phyloP scores from a whole-genome alignment of 2,888 invertebrate species.

The Bhutanitis thaidina region DNA sequence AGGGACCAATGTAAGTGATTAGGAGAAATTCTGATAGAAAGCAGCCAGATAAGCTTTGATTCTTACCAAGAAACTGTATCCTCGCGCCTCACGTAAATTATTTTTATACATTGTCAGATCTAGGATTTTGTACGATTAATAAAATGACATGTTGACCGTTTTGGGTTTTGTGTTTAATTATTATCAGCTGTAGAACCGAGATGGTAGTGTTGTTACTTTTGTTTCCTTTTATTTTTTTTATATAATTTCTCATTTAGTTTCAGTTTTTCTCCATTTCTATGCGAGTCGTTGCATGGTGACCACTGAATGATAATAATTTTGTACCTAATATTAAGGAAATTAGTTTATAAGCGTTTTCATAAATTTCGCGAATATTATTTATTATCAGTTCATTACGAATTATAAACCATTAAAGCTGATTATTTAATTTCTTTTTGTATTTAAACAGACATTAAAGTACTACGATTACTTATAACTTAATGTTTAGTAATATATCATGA shows the following conservation, averaged over 20 bases:
- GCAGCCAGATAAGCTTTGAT: slow-evolving; percentile 55
- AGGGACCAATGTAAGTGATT: slow-evolving; percentile 78
- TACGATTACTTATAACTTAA: slow-evolving; percentile 69
- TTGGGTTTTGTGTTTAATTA: slow-evolving; percentile 66
- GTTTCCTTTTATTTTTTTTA: slow-evolving; percentile 17
- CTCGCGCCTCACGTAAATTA: slow-evolving; percentile 50
- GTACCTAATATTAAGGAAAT: slow-evolving; percentile 72
- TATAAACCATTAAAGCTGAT: slow-evolving; percentile 75
- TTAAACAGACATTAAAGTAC: slow-evolving; percentile 72
- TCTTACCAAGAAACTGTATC: slow-evolving; percentile 64
- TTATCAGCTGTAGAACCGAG: slow-evolving; percentile 48
- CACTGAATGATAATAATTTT: slow-evolving; percentile 73
- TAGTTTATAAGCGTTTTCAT: slow-evolving; percentile 74
- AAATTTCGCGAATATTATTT: slow-evolving; percentile 77
- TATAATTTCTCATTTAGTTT: slow-evolving; percentile 42
- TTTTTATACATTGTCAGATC: slow-evolving; percentile 58
- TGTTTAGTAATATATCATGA: slow-evolving; percentile 73
- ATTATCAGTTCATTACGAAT: slow-evolving; percentile 78
- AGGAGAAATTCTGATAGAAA: slow-evolving; percentile 75
- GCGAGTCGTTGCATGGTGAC: slow-evolving; percentile 68
- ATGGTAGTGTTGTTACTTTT: slow-evolving; percentile 39
- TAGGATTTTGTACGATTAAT: slow-evolving; percentile 64
- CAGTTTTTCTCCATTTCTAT: slow-evolving; percentile 66
- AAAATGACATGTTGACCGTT: slow-evolving; percentile 59
- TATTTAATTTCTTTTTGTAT: slow-evolving; percentile 78